Percentiles rank a stretch among this genome's conserved stretches.
Evolutionary conservation across 1,140 invertebrate species (phyloP).

Genomic region (Drosophila sp.): DNA sequence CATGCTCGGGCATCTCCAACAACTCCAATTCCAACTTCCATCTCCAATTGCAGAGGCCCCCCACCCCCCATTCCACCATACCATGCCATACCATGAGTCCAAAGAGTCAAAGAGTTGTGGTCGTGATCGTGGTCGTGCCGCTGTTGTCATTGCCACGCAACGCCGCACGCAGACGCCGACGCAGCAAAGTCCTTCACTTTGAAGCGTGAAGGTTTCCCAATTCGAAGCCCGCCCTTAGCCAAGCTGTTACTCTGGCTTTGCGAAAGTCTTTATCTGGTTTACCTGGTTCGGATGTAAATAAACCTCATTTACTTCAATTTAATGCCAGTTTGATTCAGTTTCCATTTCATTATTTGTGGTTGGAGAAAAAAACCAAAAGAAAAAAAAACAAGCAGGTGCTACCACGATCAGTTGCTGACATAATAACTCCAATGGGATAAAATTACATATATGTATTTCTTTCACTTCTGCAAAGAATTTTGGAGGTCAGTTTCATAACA

Average conservation of each 20-base stretch:
- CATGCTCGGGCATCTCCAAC: not conserved
- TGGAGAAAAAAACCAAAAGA: not conserved
- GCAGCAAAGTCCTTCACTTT: constrained; percentile 73
- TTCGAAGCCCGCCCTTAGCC: constrained; percentile 18
- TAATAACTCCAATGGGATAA: constrained; percentile 27
- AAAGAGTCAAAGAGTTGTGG: not conserved
- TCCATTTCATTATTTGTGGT: constrained; percentile 42
- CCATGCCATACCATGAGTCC: no score
- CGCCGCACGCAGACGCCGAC: constrained; percentile 48
- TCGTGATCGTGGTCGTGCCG: constrained; percentile 34
- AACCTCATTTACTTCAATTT: constrained; percentile 72
- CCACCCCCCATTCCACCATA: no score
- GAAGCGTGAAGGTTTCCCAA: constrained; percentile 72
- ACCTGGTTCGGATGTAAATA: constrained; percentile 56
- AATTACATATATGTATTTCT: constrained; percentile 30
- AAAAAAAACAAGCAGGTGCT: constrained; percentile 22
- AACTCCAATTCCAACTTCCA: constrained; percentile 42
- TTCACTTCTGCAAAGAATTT: constrained; percentile 53
- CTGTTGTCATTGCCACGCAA: constrained; percentile 56
- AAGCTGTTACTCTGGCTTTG: constrained; percentile 35
- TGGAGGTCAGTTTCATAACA: constrained; percentile 45
- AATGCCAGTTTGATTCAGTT: constrained; percentile 52
- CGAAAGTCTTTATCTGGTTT: constrained; percentile 48
- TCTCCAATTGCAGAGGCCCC: constrained; percentile 13
- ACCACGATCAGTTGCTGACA: constrained; percentile 32